phyloP scores from a whole-genome alignment of 1,140 invertebrate genomes.

The Muscidifurax raptorellus region DNA sequence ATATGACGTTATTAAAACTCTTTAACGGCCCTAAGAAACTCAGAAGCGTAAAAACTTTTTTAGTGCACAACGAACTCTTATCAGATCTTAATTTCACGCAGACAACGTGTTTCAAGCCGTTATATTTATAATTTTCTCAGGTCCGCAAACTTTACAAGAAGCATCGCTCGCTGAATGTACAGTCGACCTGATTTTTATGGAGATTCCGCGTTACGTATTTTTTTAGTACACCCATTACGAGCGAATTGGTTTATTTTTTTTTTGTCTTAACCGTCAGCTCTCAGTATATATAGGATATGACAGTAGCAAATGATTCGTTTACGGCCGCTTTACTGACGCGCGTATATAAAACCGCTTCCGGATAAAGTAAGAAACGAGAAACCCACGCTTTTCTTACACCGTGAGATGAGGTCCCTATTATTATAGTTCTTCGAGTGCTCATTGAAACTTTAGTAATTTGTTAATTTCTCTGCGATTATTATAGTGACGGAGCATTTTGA shows the following conservation, averaged over 20 bases:
- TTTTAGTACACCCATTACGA: too few relatives aligned
- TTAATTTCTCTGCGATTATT: too few relatives aligned
- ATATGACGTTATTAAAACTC: slow-evolving; percentile 7
- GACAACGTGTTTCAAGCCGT: not conserved
- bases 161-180: not conserved
- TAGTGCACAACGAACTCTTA: not conserved
- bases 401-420: too few relatives aligned
- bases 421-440: not conserved
- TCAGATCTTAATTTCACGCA: not conserved
- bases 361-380: not conserved
- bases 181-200: too few relatives aligned
- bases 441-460: not conserved
- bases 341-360: not conserved
- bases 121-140: not conserved
- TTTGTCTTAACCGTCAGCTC: too few relatives aligned
- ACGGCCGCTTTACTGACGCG: not conserved
- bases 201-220: too few relatives aligned
- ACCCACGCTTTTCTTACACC: not conserved
- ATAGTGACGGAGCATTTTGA: too few relatives aligned
- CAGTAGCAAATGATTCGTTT: slow-evolving; percentile 19
- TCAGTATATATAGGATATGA: not conserved
- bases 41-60: not conserved
- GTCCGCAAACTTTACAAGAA: not conserved
- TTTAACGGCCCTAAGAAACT: not conserved
- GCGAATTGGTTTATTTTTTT: too few relatives aligned